Evolutionary conservation across 2,888 invertebrate genomes (phyloP).

Genomic region (Macroteleia sp.): DNA sequence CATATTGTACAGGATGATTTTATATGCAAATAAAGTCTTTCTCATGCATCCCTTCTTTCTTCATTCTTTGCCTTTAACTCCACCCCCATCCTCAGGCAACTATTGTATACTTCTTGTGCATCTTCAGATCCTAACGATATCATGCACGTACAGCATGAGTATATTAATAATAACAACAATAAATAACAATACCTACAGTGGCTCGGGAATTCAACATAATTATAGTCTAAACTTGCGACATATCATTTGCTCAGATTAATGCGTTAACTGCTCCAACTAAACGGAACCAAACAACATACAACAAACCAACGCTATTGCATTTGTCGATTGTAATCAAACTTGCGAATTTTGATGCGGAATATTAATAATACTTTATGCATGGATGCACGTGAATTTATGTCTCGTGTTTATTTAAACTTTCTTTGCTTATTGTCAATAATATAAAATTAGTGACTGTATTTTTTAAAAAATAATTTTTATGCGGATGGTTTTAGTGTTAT

Average conservation of each 20-base stretch:
- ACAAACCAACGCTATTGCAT: slow-evolving; percentile 44
- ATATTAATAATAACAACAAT: slow-evolving; percentile 67
- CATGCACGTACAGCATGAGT: slow-evolving; percentile 59
- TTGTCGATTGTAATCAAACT: slow-evolving; percentile 50
- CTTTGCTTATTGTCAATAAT: neutral
- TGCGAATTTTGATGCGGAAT: slow-evolving; percentile 32
- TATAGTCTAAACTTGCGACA: slow-evolving; percentile 74
- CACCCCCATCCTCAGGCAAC: slow-evolving; percentile 81
- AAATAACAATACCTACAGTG: slow-evolving; percentile 66
- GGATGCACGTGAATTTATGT: slow-evolving; percentile 20
- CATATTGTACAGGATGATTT: slow-evolving; percentile 76
- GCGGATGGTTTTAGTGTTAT: no score
- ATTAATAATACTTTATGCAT: slow-evolving; percentile 27
- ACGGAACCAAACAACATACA: slow-evolving; percentile 46
- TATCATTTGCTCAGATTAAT: slow-evolving; percentile 70
- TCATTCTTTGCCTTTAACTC: slow-evolving; percentile 68
- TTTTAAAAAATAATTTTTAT: no score
- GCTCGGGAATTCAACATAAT: slow-evolving; percentile 78
- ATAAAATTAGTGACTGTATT: no score
- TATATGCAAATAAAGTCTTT: slow-evolving; percentile 79
- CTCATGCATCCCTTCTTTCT: slow-evolving; percentile 53
- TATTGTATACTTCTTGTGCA: slow-evolving; percentile 74
- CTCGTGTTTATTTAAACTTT: slow-evolving; percentile 10
- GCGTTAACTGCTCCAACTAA: slow-evolving; percentile 54
- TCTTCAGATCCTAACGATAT: slow-evolving; percentile 60